Conservation (phyloP, 1,140 invertebrate genomes). For the Ladona fulva region DNA sequence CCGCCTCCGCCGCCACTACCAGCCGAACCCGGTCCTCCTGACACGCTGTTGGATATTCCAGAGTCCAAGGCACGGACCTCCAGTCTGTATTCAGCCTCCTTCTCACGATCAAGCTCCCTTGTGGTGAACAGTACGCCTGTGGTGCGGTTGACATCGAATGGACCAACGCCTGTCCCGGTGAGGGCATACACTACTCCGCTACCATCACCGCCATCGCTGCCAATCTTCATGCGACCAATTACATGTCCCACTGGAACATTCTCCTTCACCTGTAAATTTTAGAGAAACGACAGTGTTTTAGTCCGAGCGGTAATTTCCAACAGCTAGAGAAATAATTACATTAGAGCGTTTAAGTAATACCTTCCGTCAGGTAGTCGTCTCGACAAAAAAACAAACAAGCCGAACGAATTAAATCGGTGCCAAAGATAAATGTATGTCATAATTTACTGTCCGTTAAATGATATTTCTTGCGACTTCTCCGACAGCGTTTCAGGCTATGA, state of each 20-base stretch:
- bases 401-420: too few species aligned
- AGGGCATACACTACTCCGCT: slow-evolving; percentile 74
- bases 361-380: too few species aligned
- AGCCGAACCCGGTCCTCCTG: slow-evolving; percentile 30
- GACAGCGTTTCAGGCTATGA: too few species aligned
- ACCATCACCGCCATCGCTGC: slow-evolving; percentile 45
- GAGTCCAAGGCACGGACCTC: slow-evolving; percentile 84
- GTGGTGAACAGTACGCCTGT: slow-evolving; percentile 78
- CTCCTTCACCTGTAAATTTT: slow-evolving; percentile 57
- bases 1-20: slow-evolving; percentile 20
- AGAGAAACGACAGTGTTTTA: neutral
- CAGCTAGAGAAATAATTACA: too few species aligned
- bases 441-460: too few species aligned
- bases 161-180: slow-evolving; percentile 48
- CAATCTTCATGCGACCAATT: slow-evolving; percentile 66
- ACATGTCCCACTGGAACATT: slow-evolving; percentile 63
- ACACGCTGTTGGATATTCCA: slow-evolving; percentile 77
- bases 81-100: slow-evolving; percentile 69
- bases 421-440: too few species aligned
- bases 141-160: slow-evolving; percentile 79
- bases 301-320: too few species aligned
- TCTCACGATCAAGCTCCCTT: slow-evolving; percentile 73
- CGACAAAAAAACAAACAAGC: too few species aligned
- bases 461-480: too few species aligned
- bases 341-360: too few species aligned